These are phyloP conservation scores for Gallirallus australis DNA, from an alignment of 2,797 vertebrate species.

Conservation along the genomic window DNA sequence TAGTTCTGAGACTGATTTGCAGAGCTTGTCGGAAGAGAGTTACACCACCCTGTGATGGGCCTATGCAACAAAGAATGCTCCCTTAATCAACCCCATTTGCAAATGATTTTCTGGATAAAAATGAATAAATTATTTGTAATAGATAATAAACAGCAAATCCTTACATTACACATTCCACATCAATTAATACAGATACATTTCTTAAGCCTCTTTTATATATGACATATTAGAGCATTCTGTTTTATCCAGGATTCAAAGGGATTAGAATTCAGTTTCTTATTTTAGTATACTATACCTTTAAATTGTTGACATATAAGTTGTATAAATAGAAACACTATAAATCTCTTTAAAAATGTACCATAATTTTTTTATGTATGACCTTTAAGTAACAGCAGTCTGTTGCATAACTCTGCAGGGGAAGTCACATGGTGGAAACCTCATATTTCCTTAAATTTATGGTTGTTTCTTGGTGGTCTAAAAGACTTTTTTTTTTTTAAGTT, in stretches of 20 bases:
- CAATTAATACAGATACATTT: slow-evolving; percentile 30
- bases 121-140: background rate
- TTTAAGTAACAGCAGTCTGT: slow-evolving; percentile 79
- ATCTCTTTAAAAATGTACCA: slow-evolving; percentile 75
- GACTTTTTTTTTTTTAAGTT: slow-evolving; percentile 35
- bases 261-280: slow-evolving; percentile 71
- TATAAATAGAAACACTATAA: slow-evolving; percentile 77
- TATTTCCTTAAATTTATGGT: slow-evolving; percentile 89
- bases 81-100: background rate
- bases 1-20: background rate
- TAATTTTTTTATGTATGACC: slow-evolving; percentile 80
- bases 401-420: slow-evolving; percentile 83
- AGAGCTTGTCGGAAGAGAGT: background rate
- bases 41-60: background rate
- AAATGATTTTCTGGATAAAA: slow-evolving; percentile 38
- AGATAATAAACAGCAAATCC: slow-evolving; percentile 50
- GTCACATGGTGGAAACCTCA: slow-evolving; percentile 85
- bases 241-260: slow-evolving; percentile 69
- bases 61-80: background rate
- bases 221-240: slow-evolving; percentile 24
- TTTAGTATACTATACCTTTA: slow-evolving; percentile 73
- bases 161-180: slow-evolving; percentile 30
- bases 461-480: slow-evolving; percentile 89
- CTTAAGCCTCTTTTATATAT: slow-evolving; percentile 19
- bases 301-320: slow-evolving; percentile 77